phyloP scores from a whole-genome alignment of 1,140 invertebrate genomes.

The Gonioctena quinquepunctata region DNA sequence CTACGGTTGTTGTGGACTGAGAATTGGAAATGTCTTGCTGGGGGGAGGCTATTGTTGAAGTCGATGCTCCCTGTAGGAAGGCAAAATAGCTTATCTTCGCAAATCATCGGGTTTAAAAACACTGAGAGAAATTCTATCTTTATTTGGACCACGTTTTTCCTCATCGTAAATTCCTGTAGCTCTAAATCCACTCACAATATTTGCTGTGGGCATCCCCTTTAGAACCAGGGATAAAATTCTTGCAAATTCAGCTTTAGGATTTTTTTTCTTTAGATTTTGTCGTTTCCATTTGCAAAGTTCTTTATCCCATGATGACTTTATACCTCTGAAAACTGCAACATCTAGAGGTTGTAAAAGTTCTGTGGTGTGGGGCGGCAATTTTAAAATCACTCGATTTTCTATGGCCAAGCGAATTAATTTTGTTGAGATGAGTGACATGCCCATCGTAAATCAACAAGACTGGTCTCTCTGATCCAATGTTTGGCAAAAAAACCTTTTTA shows the following conservation, averaged over 20 bases:
- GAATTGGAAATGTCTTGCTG: too few relatives aligned
- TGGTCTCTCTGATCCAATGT: slow-evolving; percentile 35
- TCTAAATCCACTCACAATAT: too few relatives aligned
- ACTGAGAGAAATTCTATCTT: too few relatives aligned
- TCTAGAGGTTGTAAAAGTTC: slow-evolving; percentile 50
- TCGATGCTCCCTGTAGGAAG: too few relatives aligned
- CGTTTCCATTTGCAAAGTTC: background rate
- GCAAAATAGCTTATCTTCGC: too few relatives aligned
- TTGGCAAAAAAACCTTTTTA: slow-evolving; percentile 40
- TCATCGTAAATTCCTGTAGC: too few relatives aligned
- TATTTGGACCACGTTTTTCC: too few relatives aligned
- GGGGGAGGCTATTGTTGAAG: too few relatives aligned
- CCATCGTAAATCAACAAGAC: slow-evolving; percentile 50
- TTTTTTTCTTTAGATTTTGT: background rate
- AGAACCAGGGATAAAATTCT: too few relatives aligned
- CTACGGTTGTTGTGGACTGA: too few relatives aligned
- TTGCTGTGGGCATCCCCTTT: too few relatives aligned
- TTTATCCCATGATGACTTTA: slow-evolving; percentile 16
- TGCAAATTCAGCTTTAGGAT: background rate
- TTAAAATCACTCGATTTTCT: slow-evolving; percentile 45
- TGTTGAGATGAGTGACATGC: slow-evolving; percentile 45
- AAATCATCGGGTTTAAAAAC: too few relatives aligned
- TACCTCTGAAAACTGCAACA: slow-evolving; percentile 30
- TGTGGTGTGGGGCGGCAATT: slow-evolving; percentile 49
- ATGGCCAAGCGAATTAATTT: slow-evolving; percentile 42